Evolutionary conservation across 2,797 vertebrate genomes (phyloP), one percentile per base, ranked within the genome.

Genomic region (Gadopsis bispinosus): DNA sequence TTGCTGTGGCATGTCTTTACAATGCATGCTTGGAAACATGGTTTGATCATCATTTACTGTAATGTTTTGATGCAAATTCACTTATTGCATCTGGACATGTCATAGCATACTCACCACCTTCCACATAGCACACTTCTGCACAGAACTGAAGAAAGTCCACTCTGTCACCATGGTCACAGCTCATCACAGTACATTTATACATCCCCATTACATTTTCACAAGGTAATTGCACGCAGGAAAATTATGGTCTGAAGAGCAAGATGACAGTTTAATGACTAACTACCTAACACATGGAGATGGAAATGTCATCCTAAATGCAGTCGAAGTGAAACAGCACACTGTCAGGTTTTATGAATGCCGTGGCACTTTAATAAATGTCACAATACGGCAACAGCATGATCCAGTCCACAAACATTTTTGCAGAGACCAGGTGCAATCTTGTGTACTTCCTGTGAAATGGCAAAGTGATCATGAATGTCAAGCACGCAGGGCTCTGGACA

Each of bases 241-340:
- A 67, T 43, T 4, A 73, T 33, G 43, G 45, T 26, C 59, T 67
- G 51, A 76, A 66, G 61, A 75, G 33, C 62, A 65, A 69, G 41
- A 77, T 83, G 79, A 86, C 80, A 83, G 83, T 56, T 88, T 83
- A 82, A 88, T 83, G 72, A 83, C 47, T 35, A 59, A 75, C 53
- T 43, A 17, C 2, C 4, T 60, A 29, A 72, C 35, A 71, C 1
- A 7, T 43, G 20, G 41, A 48, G 60, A 80, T 58, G 41, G 41
- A 77, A 83, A 83, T 81, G 48, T 65, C 73, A 87, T 61, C 20
- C 19, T 71, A 19, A 77, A 64, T 70, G 47, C 10, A 61, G 31
- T 31, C 35, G 6, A 69, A 65, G 47, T 39, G 47, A 80, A 43
- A 73, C 26, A 48, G 56, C 37, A 37, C 20, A 2, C n/a, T 41